Evolutionary conservation across 2,113 vertebrate genomes (phyloP).

Genomic region (Octodon degus): DNA sequence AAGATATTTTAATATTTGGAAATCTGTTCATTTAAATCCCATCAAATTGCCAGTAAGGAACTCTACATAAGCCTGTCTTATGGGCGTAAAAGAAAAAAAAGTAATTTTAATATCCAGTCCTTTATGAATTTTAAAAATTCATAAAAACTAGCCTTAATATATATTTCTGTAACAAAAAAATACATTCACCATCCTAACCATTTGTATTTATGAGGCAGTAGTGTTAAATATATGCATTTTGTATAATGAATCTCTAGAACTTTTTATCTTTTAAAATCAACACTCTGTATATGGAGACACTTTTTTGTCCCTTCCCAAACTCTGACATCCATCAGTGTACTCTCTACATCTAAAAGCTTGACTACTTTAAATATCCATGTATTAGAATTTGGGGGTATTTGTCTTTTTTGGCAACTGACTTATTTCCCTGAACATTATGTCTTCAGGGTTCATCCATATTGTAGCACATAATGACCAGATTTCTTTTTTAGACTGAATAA

Average conservation of each 20-base stretch:
- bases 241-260: not conserved
- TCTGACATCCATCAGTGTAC: not conserved
- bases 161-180: not conserved
- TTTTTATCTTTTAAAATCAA: not conserved
- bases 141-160: not conserved
- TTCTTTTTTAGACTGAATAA: not conserved
- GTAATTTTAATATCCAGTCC: not conserved
- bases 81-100: not conserved
- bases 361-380: not conserved
- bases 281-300: not conserved
- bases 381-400: not conserved
- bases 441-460: not conserved
- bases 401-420: not conserved
- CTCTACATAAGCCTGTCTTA: not conserved
- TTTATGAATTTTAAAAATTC: not conserved
- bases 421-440: not conserved
- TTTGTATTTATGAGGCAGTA: not conserved
- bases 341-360: not conserved
- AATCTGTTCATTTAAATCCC: not conserved
- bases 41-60: not conserved
- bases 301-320: not conserved
- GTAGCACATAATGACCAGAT: not conserved
- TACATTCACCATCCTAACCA: not conserved
- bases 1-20: slow-evolving; percentile 22
- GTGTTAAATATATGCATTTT: not conserved